These are phyloP conservation scores for Tinamus major DNA, from an alignment of 2,797 vertebrate genomes.

Conservation along the genomic window DNA sequence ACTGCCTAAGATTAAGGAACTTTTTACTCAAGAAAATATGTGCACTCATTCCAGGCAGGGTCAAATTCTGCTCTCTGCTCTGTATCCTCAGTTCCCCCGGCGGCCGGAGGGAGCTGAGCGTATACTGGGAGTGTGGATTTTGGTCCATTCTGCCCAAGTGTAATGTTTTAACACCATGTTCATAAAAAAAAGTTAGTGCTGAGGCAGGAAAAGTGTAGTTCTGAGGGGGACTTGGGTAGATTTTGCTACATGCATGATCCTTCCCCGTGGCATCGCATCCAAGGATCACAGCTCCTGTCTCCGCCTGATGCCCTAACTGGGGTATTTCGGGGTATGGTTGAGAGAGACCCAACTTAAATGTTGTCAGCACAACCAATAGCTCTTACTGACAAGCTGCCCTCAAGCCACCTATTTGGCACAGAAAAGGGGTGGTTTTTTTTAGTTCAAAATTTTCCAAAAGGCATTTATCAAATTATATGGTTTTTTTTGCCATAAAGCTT, in stretches of 20 bases:
- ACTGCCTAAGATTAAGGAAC: conserved; percentile 21
- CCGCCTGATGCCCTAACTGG: conserved; percentile 51
- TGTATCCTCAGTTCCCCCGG: conserved; percentile 33
- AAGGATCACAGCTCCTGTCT: conserved; percentile 21
- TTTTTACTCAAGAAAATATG: conserved; percentile 7
- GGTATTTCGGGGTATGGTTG: conserved; percentile 40
- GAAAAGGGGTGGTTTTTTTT: not conserved
- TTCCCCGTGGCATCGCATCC: conserved; percentile 33
- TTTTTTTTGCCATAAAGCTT: not conserved
- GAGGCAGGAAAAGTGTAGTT: not conserved
- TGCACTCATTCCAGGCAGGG: conserved; percentile 55
- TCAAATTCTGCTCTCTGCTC: conserved; percentile 43
- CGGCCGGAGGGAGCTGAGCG: conserved; percentile 40
- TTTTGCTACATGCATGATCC: conserved; percentile 29
- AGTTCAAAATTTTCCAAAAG: not conserved
- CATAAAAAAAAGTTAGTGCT: not conserved
- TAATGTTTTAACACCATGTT: not conserved
- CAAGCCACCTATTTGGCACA: not conserved
- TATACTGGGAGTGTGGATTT: conserved; percentile 1
- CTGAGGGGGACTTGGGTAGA: not conserved
- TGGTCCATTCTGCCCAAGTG: not conserved
- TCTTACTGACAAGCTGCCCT: not conserved
- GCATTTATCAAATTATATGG: not conserved
- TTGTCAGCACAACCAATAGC: not conserved
- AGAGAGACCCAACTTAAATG: not conserved